Conservation (phyloP, 2,888 invertebrate species). For the Protonemura montana region DNA sequence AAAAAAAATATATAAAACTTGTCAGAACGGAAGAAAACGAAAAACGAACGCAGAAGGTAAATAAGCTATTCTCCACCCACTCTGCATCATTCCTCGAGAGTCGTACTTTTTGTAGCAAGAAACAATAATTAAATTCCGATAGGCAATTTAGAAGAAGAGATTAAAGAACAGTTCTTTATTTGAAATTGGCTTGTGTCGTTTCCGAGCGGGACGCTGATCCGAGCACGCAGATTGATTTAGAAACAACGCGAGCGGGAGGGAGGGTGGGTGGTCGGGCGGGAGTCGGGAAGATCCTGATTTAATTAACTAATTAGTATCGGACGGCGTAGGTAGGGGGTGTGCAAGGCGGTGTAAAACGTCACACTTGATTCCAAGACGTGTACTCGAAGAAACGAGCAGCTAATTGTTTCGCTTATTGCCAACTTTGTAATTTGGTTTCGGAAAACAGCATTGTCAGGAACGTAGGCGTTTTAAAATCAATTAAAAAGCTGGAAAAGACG, state of each 20-base stretch:
- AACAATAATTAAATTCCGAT: not conserved
- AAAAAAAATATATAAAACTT: no score
- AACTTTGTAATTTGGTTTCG: no score
- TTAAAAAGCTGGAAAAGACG: no score
- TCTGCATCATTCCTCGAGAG: not conserved
- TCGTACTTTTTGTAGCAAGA: not conserved
- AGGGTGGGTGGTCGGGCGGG: not conserved
- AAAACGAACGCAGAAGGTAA: not conserved
- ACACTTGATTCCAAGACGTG: not conserved
- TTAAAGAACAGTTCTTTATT: constrained; percentile 12
- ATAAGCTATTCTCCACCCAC: not conserved
- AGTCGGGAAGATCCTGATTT: not conserved
- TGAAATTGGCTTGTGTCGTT: not conserved
- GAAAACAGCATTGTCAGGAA: no score
- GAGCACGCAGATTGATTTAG: not conserved
- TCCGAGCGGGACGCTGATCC: not conserved
- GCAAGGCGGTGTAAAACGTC: not conserved
- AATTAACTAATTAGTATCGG: no score
- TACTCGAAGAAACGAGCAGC: not conserved
- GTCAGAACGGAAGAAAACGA: not conserved
- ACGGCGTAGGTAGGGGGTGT: not conserved
- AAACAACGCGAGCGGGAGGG: not conserved
- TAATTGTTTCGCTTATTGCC: no score
- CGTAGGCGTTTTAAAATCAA: no score
- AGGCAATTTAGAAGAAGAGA: constrained; percentile 1